Evolutionary conservation across 2,888 invertebrate species (phyloP).

Genomic region (Hirtodrosophila confusa): DNA sequence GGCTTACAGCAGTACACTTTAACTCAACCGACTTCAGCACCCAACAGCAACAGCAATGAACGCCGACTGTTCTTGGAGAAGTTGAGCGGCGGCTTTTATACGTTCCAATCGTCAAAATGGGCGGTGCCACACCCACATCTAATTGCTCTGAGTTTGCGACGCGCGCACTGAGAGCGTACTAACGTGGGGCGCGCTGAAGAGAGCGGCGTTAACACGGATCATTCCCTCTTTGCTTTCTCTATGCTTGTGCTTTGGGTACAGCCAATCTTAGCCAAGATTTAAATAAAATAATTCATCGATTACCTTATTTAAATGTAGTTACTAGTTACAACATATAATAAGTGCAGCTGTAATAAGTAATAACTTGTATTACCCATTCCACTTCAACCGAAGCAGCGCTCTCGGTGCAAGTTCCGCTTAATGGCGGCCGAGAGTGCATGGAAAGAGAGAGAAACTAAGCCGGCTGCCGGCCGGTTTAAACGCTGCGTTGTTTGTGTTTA

Average conservation of each 20-base stretch:
- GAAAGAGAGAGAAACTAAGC: conserved; percentile 36
- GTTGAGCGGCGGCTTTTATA: conserved; percentile 51
- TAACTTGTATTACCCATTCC: conserved; percentile 2
- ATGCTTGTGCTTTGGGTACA: conserved; percentile 3
- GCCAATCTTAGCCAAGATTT: no score
- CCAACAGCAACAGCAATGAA: conserved; percentile 53
- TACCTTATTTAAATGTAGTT: background rate
- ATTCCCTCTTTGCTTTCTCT: conserved; percentile 3
- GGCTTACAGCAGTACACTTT: conserved; percentile 27
- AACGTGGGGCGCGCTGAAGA: background rate
- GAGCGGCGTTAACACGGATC: conserved; percentile 14
- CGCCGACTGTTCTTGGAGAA: conserved; percentile 57
- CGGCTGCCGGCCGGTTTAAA: conserved; percentile 38
- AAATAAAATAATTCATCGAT: background rate
- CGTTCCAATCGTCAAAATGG: conserved; percentile 41
- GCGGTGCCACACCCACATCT: conserved; percentile 55
- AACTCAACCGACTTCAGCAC: conserved; percentile 49
- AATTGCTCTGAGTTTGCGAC: conserved; percentile 16
- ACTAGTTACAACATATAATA: background rate
- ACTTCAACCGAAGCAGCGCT: conserved; percentile 6
- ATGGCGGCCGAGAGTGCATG: conserved; percentile 4
- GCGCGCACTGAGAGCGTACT: conserved; percentile 19
- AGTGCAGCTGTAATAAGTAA: conserved; percentile 6
- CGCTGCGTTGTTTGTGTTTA: background rate
- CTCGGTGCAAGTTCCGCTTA: conserved; percentile 10